Percentiles rank a stretch among this genome's conserved stretches.
Evolutionary conservation across 2,797 vertebrate species (phyloP).

Genomic region (Gila robusta): DNA sequence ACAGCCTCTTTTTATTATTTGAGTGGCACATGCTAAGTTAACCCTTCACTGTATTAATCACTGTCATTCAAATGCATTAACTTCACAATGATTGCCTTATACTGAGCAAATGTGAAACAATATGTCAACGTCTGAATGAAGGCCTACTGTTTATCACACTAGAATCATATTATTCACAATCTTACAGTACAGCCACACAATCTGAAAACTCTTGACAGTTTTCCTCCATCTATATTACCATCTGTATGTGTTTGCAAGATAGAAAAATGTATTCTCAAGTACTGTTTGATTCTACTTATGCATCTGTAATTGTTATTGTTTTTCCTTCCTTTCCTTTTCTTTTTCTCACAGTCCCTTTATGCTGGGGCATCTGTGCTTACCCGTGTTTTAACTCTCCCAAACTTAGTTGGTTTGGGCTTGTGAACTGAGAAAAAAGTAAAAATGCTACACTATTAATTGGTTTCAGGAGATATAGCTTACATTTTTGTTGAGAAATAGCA

Average conservation of each 20-base stretch:
- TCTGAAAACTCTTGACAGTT: constrained; percentile 17
- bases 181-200: not conserved
- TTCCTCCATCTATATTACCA: constrained; percentile 56
- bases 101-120: constrained; percentile 39
- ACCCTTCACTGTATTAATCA: constrained; percentile 41
- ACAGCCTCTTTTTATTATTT: constrained; percentile 34
- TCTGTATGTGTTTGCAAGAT: constrained; percentile 61
- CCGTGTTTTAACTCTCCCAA: not conserved
- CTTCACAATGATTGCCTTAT: constrained; percentile 42
- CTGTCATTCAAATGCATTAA: constrained; percentile 44
- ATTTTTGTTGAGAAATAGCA: not conserved
- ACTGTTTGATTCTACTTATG: constrained; percentile 49
- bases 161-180: constrained; percentile 59
- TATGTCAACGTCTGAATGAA: constrained; percentile 40
- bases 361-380: not conserved
- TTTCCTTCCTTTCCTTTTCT: constrained; percentile 27
- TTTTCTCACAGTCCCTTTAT: not conserved
- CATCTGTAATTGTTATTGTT: not conserved
- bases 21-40: constrained; percentile 29
- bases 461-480: not conserved
- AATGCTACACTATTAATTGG: not conserved
- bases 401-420: not conserved
- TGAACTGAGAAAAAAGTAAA: not conserved
- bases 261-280: constrained; percentile 69
- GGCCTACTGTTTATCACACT: constrained; percentile 61